Evolutionary conservation across 2,888 invertebrate species (phyloP).

Genomic region (Lumbricus terrestris): DNA sequence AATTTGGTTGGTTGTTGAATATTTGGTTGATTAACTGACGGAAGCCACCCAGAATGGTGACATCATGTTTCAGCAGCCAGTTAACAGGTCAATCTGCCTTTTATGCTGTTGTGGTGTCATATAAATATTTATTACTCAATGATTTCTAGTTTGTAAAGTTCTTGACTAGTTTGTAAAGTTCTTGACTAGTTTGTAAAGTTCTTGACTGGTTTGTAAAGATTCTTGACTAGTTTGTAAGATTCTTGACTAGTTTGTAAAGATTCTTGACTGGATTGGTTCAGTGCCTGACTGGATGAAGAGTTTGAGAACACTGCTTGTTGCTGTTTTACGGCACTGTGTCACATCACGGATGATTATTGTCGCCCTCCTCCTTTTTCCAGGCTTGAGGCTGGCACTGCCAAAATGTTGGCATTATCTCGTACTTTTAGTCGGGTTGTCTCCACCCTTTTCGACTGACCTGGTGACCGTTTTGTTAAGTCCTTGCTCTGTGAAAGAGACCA

Average conservation of each 20-base stretch:
- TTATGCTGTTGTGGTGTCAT: not conserved
- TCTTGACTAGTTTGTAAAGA: no score
- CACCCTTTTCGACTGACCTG: not conserved
- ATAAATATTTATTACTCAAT: not conserved
- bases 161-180: no score
- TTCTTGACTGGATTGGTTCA: not conserved
- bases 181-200: not conserved
- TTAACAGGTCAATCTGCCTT: not conserved
- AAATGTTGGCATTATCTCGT: no score
- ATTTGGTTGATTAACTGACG: not conserved
- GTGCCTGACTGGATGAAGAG: not conserved
- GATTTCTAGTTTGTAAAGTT: not conserved
- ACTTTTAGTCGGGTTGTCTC: not conserved
- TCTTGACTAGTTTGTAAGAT: no score
- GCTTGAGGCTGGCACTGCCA: no score
- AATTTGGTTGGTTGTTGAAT: not conserved
- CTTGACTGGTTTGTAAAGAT: no score
- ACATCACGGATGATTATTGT: no score
- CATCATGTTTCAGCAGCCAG: not conserved
- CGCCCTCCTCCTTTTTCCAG: no score
- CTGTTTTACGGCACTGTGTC: no score
- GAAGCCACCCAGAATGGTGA: not conserved
- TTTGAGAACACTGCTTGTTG: no score
- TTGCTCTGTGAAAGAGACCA: not conserved
- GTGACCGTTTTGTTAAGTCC: not conserved